Percentiles rank a stretch among this genome's conserved stretches.
phyloP scores from a whole-genome alignment of 2,888 invertebrate species.

The Tigriopus californicus region DNA sequence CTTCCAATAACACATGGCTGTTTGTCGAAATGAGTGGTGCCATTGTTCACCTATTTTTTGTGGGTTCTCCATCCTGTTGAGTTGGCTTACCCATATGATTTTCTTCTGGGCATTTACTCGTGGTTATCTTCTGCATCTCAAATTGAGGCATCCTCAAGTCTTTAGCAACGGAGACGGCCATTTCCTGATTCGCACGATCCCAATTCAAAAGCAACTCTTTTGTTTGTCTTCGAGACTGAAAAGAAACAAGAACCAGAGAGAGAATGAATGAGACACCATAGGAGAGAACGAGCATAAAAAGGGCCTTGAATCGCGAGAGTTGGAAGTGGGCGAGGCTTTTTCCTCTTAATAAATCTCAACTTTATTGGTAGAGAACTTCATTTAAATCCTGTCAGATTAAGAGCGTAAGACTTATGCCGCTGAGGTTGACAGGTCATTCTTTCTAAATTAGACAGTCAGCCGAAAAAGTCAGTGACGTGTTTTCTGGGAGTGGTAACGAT shows the following conservation, averaged over 20 bases:
- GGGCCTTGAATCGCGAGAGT: not conserved
- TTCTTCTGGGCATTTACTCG: slow-evolving; percentile 11
- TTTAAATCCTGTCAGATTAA: too few species aligned
- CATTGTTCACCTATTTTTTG: too few species aligned
- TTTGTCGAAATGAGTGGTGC: too few species aligned
- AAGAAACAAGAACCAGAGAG: not conserved
- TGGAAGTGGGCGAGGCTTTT: not conserved
- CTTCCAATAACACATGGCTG: too few species aligned
- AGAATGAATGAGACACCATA: not conserved
- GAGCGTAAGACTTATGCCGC: too few species aligned
- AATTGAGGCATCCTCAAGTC: slow-evolving; percentile 15
- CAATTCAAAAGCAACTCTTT: slow-evolving; percentile 22
- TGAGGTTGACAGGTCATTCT: too few species aligned
- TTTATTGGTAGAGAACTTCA: too few species aligned
- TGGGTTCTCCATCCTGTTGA: too few species aligned
- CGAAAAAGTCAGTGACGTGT: too few species aligned
- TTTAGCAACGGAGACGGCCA: slow-evolving; percentile 9
- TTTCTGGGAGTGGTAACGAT: too few species aligned
- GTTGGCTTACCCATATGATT: slow-evolving; percentile 16
- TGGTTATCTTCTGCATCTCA: slow-evolving; percentile 10
- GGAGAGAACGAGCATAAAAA: not conserved
- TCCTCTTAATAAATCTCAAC: not conserved
- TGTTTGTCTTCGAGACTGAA: slow-evolving; percentile 14
- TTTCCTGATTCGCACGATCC: slow-evolving; percentile 18
- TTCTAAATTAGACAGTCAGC: too few species aligned